phyloP scores from a whole-genome alignment of 2,797 vertebrate genomes.

The Etheostoma nigrum region DNA sequence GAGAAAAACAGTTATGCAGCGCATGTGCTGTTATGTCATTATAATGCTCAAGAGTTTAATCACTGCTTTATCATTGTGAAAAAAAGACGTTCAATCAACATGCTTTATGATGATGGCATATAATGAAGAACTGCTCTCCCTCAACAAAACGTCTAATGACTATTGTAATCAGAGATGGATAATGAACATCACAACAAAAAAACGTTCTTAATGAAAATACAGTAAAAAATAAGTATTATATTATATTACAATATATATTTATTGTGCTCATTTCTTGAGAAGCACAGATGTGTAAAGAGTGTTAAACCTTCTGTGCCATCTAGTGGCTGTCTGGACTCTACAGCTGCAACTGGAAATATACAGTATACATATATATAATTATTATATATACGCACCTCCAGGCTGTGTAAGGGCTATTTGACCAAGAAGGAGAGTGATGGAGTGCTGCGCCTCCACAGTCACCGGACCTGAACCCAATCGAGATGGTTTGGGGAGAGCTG shows the following conservation, averaged over 20 bases:
- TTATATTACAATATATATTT: too few relatives aligned
- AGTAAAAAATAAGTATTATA: not conserved
- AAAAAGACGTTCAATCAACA: not conserved
- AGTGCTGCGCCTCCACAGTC: too few relatives aligned
- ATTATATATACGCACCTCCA: too few relatives aligned
- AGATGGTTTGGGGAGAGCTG: too few relatives aligned
- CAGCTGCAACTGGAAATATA: not conserved
- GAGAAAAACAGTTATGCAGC: not conserved
- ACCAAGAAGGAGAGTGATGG: too few relatives aligned
- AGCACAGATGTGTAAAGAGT: too few relatives aligned
- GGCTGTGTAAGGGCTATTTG: too few relatives aligned
- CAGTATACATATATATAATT: too few relatives aligned
- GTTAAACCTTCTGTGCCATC: constrained; percentile 35
- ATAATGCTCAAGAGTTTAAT: not conserved
- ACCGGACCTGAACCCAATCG: too few relatives aligned
- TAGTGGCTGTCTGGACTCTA: constrained; percentile 38
- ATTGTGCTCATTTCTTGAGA: not conserved
- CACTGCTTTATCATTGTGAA: not conserved
- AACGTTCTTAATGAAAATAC: not conserved
- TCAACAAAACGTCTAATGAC: not conserved
- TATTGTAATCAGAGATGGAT: not conserved
- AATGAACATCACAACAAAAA: not conserved
- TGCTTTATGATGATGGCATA: not conserved
- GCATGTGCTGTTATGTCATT: too few relatives aligned
- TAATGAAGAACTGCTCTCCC: not conserved